A percentile compares a stretch with the other conserved stretches of the same genome.
Conservation (phyloP, 2,888 invertebrate species). For the Machimus atricapillus region DNA sequence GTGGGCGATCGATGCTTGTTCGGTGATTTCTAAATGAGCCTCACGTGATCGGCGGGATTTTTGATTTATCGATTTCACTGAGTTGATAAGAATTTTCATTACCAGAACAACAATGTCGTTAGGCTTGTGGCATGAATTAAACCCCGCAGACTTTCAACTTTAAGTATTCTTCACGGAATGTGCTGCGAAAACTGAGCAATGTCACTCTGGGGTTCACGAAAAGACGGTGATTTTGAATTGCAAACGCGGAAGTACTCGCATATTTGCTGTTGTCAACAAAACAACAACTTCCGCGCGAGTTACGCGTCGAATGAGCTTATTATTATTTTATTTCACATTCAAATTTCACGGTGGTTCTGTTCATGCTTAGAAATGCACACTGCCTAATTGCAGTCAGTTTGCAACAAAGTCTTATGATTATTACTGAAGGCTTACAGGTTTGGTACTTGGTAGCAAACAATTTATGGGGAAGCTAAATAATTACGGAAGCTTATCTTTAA, state of each 20-base stretch:
- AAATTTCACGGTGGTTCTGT: not conserved
- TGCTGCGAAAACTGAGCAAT: not conserved
- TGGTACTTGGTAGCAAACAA: not conserved
- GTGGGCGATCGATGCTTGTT: not conserved
- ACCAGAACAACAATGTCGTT: not conserved
- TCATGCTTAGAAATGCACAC: not conserved
- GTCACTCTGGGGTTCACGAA: not conserved
- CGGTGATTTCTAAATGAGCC: not conserved
- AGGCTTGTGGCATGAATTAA: not conserved
- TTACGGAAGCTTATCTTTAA: not conserved
- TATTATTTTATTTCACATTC: not conserved
- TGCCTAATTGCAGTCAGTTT: not conserved
- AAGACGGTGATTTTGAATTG: not conserved
- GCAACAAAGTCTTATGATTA: not conserved
- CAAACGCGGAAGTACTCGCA: not conserved
- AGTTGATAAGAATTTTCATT: conserved; percentile 12
- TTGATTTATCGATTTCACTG: not conserved
- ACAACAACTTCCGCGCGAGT: not conserved
- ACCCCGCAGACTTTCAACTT: not conserved
- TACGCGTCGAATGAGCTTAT: not conserved
- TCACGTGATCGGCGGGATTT: conserved; percentile 5
- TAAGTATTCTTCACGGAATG: not conserved
- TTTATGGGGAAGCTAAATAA: not conserved
- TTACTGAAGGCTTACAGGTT: not conserved
- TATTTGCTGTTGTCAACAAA: not conserved